Conservation (phyloP, 2,888 invertebrate species). For the Hypolimnas misippus region DNA sequence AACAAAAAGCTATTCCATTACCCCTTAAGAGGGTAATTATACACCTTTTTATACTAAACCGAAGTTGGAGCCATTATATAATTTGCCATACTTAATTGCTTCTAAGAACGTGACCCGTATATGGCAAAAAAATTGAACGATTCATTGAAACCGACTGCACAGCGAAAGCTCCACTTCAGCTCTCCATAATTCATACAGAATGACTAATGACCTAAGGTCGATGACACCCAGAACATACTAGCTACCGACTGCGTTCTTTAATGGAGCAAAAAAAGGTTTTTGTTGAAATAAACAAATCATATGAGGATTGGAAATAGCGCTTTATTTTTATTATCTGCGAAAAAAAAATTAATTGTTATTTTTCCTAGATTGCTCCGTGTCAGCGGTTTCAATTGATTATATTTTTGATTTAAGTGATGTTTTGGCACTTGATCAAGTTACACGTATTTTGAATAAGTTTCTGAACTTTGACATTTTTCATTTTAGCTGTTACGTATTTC, state of each 20-base stretch:
- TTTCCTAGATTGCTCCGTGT: too few relatives aligned
- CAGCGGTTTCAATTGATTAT: too few relatives aligned
- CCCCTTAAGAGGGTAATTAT: conserved; percentile 18
- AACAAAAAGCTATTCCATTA: conserved; percentile 7
- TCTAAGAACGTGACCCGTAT: conserved; percentile 40
- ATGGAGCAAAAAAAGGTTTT: conserved; percentile 31
- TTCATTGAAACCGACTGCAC: conserved; percentile 27
- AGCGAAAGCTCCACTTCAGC: conserved; percentile 37
- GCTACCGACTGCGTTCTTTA: conserved; percentile 25
- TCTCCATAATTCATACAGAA: conserved; percentile 40
- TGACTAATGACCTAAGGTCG: conserved; percentile 43
- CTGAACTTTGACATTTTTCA: too few relatives aligned
- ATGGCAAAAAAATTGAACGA: conserved; percentile 25
- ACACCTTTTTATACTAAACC: conserved; percentile 7
- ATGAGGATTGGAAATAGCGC: conserved; percentile 20
- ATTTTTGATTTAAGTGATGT: too few relatives aligned
- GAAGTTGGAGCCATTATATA: conserved; percentile 35
- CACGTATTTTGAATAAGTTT: too few relatives aligned
- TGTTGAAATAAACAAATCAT: conserved; percentile 19
- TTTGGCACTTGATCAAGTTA: too few relatives aligned
- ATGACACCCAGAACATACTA: conserved; percentile 32
- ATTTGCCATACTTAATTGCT: conserved; percentile 41
- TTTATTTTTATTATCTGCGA: conserved; percentile 13
- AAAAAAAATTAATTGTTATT: conserved; percentile 15
- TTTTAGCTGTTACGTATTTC: too few relatives aligned